Percentiles rank a stretch among this genome's conserved stretches.
phyloP scores from a whole-genome alignment of 2,113 vertebrate genomes.

The Irena cyanogastra region DNA sequence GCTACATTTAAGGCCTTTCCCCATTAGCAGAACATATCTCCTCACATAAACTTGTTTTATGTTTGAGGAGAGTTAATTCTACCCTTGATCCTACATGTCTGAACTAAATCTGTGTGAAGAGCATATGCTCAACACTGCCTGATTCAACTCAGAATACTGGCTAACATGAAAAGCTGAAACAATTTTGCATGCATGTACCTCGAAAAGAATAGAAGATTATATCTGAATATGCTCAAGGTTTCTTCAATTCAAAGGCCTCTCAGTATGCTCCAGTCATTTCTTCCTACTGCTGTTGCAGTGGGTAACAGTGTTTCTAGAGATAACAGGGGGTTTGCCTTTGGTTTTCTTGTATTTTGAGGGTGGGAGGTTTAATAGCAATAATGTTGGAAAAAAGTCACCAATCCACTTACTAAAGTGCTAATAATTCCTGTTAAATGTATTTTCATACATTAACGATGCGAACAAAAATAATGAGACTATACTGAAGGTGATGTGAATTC shows the following conservation, averaged over 20 bases:
- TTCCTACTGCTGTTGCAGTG: neutral
- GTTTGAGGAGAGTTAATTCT: neutral
- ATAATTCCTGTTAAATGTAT: neutral
- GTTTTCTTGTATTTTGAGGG: neutral
- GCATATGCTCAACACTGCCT: neutral
- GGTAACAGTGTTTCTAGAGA: neutral
- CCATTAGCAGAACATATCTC: neutral
- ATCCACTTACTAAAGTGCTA: neutral
- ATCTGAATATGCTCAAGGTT: neutral
- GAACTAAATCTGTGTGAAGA: neutral
- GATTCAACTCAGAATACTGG: neutral
- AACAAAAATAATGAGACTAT: neutral
- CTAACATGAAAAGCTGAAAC: neutral
- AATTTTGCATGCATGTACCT: neutral
- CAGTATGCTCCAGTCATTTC: neutral
- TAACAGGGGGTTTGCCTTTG: neutral
- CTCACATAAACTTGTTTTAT: neutral
- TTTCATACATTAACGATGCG: neutral
- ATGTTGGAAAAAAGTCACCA: neutral
- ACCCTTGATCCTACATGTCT: neutral
- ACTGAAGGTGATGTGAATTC: neutral
- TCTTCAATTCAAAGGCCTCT: neutral
- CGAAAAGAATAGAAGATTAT: neutral
- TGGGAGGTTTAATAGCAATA: neutral
- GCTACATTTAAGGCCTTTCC: neutral